Evolutionary conservation across 2,113 vertebrate genomes (phyloP).

Genomic region (Ahaetulla prasina): DNA sequence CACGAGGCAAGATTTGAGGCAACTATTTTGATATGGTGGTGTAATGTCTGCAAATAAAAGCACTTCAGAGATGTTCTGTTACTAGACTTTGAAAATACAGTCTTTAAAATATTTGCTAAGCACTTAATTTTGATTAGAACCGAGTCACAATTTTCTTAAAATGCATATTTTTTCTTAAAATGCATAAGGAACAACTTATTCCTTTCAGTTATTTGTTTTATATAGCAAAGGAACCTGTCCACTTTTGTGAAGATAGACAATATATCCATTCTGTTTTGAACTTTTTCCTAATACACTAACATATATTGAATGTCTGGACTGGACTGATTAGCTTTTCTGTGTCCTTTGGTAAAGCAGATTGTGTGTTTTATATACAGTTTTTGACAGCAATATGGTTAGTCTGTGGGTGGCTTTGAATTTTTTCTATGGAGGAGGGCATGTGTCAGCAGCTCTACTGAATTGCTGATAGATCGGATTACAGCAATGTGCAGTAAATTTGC

Average conservation of each 20-base stretch:
- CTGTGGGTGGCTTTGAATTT: slow-evolving; percentile 1
- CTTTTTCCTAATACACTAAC: slow-evolving; percentile 28
- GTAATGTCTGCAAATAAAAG: neutral
- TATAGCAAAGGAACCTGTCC: slow-evolving; percentile 44
- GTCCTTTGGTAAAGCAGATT: slow-evolving; percentile 48
- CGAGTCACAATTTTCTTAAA: slow-evolving; percentile 13
- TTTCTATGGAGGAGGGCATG: neutral
- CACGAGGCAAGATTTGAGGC: neutral
- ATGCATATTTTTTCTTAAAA: slow-evolving; percentile 18
- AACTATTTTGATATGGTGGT: neutral
- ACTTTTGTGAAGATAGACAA: slow-evolving; percentile 27
- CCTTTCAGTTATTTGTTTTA: slow-evolving; percentile 37
- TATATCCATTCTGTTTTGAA: slow-evolving; percentile 14
- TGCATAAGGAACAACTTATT: slow-evolving; percentile 18
- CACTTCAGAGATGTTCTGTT: slow-evolving; percentile 5
- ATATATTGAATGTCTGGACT: slow-evolving; percentile 52
- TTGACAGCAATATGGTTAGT: slow-evolving; percentile 17
- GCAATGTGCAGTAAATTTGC: neutral
- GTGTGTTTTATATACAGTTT: slow-evolving; percentile 23
- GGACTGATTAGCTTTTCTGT: slow-evolving; percentile 43
- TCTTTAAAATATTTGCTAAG: slow-evolving; percentile 35
- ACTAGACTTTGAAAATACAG: slow-evolving; percentile 28
- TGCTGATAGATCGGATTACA: slow-evolving; percentile 18
- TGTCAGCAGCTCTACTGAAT: neutral
- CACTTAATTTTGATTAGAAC: slow-evolving; percentile 44